Conservation (phyloP, 1,140 invertebrate genomes). For the Goniozus legneri region DNA sequence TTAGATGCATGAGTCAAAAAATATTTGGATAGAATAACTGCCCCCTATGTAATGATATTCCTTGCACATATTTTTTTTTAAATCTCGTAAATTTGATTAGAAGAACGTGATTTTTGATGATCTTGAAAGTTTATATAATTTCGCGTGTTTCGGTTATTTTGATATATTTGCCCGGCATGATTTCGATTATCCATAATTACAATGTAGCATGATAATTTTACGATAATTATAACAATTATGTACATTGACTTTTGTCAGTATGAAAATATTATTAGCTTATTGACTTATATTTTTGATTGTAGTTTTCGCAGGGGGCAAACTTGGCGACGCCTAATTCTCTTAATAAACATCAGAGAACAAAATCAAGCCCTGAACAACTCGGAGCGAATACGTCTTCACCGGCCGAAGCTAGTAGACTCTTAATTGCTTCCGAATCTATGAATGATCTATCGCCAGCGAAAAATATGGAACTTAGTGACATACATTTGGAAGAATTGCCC, state of each 20-base stretch:
- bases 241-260: neutral
- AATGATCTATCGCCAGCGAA: constrained; percentile 55
- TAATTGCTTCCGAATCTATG: constrained; percentile 63
- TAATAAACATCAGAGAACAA: constrained; percentile 65
- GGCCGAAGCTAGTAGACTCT: constrained; percentile 51
- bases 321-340: constrained; percentile 36
- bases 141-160: too few species aligned
- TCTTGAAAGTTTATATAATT: too few species aligned
- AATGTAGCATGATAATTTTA: too few species aligned
- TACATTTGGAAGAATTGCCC: constrained; percentile 36
- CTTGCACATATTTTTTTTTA: too few species aligned
- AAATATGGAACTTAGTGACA: constrained; percentile 33
- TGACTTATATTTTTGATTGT: constrained; percentile 14
- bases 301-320: constrained; percentile 48
- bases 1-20: too few species aligned
- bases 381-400: constrained; percentile 49
- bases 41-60: too few species aligned
- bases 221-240: neutral
- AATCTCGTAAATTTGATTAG: too few species aligned
- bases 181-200: too few species aligned
- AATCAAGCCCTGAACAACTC: constrained; percentile 67
- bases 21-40: too few species aligned
- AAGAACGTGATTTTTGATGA: too few species aligned
- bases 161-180: too few species aligned
- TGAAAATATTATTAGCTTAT: neutral